Percentiles rank a stretch among this genome's conserved stretches.
These are phyloP conservation scores for Amphiprion percula DNA, from an alignment of 2,113 vertebrate species.

Conservation along the genomic window DNA sequence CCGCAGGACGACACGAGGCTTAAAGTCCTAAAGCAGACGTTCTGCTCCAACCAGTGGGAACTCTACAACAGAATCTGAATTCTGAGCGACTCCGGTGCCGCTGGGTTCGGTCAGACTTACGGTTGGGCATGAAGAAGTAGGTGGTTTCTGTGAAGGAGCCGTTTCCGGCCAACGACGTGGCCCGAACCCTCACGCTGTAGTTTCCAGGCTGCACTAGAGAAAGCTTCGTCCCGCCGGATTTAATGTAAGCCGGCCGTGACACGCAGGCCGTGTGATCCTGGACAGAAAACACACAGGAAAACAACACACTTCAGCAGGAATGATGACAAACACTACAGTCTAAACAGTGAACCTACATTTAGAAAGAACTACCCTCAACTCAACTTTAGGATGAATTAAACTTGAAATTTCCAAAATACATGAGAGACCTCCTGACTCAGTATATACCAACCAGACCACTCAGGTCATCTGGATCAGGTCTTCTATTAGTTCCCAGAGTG, in stretches of 20 bases:
- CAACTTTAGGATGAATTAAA: too few relatives aligned
- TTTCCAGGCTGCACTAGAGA: conserved; percentile 91
- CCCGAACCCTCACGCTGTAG: conserved; percentile 92
- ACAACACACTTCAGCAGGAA: not conserved
- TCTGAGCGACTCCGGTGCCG: not conserved
- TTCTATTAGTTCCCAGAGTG: too few relatives aligned
- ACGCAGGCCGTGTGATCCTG: conserved; percentile 90
- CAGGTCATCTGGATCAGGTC: too few relatives aligned
- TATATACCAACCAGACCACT: too few relatives aligned
- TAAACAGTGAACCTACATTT: too few relatives aligned
- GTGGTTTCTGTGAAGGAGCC: conserved; percentile 94
- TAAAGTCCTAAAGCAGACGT: too few relatives aligned
- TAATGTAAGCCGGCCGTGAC: conserved; percentile 89
- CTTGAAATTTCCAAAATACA: too few relatives aligned
- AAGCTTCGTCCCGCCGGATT: conserved; percentile 86
- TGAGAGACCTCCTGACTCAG: too few relatives aligned
- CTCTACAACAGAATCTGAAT: too few relatives aligned
- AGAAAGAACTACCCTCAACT: too few relatives aligned
- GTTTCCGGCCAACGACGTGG: conserved; percentile 94
- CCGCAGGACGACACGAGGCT: too few relatives aligned
- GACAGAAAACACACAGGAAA: not conserved
- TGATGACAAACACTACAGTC: not conserved
- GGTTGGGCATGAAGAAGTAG: conserved; percentile 91
- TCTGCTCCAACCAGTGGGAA: too few relatives aligned
- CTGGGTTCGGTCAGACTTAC: conserved; percentile 82